These are phyloP conservation scores for Leptinotarsa defecta DNA, from an alignment of 1,140 invertebrate species.

Conservation along the genomic window DNA sequence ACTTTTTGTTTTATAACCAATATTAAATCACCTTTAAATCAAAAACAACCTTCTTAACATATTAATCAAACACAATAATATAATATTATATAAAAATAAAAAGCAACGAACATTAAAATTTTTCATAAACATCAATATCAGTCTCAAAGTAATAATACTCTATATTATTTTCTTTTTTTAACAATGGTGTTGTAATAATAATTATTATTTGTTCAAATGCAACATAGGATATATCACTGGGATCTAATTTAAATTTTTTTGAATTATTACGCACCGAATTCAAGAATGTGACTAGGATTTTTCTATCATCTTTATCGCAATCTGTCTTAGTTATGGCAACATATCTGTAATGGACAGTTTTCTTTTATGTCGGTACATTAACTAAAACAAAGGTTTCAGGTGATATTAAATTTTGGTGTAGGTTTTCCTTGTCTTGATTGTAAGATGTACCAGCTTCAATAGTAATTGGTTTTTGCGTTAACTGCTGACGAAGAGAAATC, in stretches of 20 bases:
- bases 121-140: conserved; percentile 26
- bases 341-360: conserved; percentile 30
- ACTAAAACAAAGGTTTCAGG: conserved; percentile 23
- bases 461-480: conserved; percentile 30
- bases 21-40: too few relatives aligned
- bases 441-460: conserved; percentile 40
- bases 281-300: conserved; percentile 39
- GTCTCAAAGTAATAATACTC: conserved; percentile 19
- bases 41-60: too few relatives aligned
- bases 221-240: conserved; percentile 13
- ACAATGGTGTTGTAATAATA: background rate
- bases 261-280: background rate
- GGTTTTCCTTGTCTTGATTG: conserved; percentile 34
- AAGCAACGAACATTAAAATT: too few relatives aligned
- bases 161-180: conserved; percentile 16
- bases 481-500: conserved; percentile 38
- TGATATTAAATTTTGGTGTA: conserved; percentile 31
- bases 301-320: conserved; percentile 36
- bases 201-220: conserved; percentile 21
- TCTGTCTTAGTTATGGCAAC: conserved; percentile 32
- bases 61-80: too few relatives aligned
- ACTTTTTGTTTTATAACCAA: too few relatives aligned
- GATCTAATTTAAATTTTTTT: conserved; percentile 12
- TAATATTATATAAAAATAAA: too few relatives aligned
- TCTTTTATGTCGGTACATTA: conserved; percentile 23